Base-by-base conservation (phyloP, 2,888 invertebrate species). In the Junonia oenone region DNA sequence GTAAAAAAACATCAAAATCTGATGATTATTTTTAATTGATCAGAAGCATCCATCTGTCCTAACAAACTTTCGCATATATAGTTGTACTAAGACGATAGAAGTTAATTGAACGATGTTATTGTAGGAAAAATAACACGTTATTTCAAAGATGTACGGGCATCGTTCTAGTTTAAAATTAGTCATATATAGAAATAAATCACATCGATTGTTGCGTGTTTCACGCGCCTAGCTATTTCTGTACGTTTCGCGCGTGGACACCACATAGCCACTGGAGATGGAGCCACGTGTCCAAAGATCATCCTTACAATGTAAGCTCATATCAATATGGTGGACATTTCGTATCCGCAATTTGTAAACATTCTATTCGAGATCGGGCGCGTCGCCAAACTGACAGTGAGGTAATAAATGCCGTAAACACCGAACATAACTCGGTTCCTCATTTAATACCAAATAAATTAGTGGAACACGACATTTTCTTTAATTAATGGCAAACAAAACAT, bases 131-230 rank as follows among this genome's bases (percentile, higher is more conserved):
- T n/a, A n/a, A n/a, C n/a, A n/a, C n/a, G n/a, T n/a, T n/a, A n/a
- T 8, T 37, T 6, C 35, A n/a, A n/a, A n/a, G n/a, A n/a, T n/a
- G n/a, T 19, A 40, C 17, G 9, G 6, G 37, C 15, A 17, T n/a
- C 22, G 11, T 48, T 50, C 43, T 58, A 51, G 63, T 45, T 63
- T 72, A 69, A 70, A 71, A 66, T 68, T 71, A 71, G 67, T 55
- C 37, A 58, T 56, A 56, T 70, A 71, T 67, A 26, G 67, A 46
- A 38, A 70, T 72, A 72, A 40, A 64, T 64, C 54, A 63, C 55
- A 67, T 65, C 68, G 62, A 61, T 57, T 64, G 61, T 57, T 61
- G 64, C 65, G 64, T 61, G 60, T 58, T 65, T 60, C 67, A 59
- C 68, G 60, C 62, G 56, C 14, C 56, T 52, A 14, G 38, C 47